Percentiles rank a stretch among this genome's conserved stretches.
Evolutionary conservation across 2,888 invertebrate genomes (phyloP).

Genomic region (Litoditis marina): DNA sequence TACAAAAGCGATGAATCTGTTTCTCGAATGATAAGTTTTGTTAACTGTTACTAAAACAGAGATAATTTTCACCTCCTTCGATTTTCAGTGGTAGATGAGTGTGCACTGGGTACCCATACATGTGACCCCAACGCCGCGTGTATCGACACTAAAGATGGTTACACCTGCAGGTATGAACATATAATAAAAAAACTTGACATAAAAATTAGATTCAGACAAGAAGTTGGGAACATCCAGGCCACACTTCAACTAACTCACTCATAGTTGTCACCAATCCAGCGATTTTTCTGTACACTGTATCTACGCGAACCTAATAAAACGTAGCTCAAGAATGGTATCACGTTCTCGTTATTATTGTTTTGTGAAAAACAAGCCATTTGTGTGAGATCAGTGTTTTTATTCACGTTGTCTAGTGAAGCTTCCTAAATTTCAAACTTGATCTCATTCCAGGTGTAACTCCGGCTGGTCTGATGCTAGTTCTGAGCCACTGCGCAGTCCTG

Average conservation of each 20-base stretch:
- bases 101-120: conserved; percentile 56
- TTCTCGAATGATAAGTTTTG: not conserved
- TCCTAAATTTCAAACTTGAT: too few relatives aligned
- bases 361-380: too few relatives aligned
- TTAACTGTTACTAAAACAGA: not conserved
- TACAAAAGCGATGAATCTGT: not conserved
- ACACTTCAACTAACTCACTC: too few relatives aligned
- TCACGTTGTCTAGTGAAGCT: too few relatives aligned
- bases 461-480: conserved; percentile 57
- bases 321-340: too few relatives aligned
- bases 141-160: conserved; percentile 56
- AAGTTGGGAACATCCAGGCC: too few relatives aligned
- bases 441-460: conserved; percentile 40
- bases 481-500: conserved; percentile 47
- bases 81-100: conserved; percentile 59
- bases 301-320: too few relatives aligned
- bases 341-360: too few relatives aligned
- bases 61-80: conserved; percentile 17
- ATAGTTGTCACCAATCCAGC: not conserved
- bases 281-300: too few relatives aligned
- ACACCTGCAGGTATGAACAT: conserved; percentile 48
- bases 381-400: too few relatives aligned
- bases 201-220: too few relatives aligned
- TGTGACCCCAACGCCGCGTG: conserved; percentile 60
- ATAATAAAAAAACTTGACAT: not conserved